Percentiles rank a stretch among this genome's conserved stretches.
phyloP scores from a whole-genome alignment of 2,888 invertebrate genomes.

The Plebejus melissa region DNA sequence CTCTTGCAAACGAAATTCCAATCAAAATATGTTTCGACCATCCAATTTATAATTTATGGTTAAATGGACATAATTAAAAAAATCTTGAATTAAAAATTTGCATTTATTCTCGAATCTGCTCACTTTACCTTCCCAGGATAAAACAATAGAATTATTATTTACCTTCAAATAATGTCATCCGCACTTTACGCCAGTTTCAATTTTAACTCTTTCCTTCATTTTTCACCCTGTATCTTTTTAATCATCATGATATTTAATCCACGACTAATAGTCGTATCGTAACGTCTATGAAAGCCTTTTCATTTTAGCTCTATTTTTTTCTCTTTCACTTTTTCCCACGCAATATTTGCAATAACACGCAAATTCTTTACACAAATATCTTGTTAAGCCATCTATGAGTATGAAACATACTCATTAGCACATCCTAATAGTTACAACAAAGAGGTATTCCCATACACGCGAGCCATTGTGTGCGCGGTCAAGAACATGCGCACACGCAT shows the following conservation, averaged over 20 bases:
- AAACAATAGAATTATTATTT: background rate
- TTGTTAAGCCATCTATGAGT: background rate
- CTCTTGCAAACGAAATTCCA: too few species aligned
- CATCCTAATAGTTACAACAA: slow-evolving; percentile 27
- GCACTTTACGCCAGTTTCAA: background rate
- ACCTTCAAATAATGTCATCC: background rate
- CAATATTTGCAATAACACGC: background rate
- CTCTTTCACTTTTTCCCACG: background rate
- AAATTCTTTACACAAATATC: background rate
- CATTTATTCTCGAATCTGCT: background rate
- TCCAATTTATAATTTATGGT: too few species aligned
- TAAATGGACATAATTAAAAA: too few species aligned
- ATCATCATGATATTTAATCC: background rate
- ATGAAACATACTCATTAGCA: slow-evolving; percentile 15
- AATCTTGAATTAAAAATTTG: background rate
- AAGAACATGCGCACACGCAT: slow-evolving; percentile 37
- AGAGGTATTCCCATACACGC: slow-evolving; percentile 29
- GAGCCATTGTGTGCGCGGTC: slow-evolving; percentile 34
- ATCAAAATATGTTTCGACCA: too few species aligned
- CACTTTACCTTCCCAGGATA: background rate
- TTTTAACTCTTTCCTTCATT: background rate
- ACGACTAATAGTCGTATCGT: background rate
- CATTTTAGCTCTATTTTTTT: background rate
- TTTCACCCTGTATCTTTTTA: background rate
- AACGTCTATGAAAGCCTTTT: background rate